phyloP scores from a whole-genome alignment of 1,140 invertebrate species.

The Plectrocnemia conspersa region DNA sequence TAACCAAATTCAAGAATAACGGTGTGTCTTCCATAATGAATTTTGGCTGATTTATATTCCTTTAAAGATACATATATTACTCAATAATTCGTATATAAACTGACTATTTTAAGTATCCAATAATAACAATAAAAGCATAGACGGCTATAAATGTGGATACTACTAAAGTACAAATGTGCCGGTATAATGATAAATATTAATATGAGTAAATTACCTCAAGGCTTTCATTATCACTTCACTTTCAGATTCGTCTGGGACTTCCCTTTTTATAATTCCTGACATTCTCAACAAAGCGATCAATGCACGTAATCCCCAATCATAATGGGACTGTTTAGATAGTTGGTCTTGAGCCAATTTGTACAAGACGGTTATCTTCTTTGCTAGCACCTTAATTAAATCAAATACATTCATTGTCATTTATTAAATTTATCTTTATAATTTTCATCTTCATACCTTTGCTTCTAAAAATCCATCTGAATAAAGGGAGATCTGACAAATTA shows the following conservation, averaged over 20 bases:
- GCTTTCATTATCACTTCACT: constrained; percentile 84
- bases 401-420: constrained; percentile 7
- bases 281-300: constrained; percentile 83
- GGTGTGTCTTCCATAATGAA: constrained; percentile 88
- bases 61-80: constrained; percentile 33
- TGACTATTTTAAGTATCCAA: too few species aligned
- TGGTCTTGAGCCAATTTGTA: constrained; percentile 81
- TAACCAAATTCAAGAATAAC: constrained; percentile 80
- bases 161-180: too few species aligned
- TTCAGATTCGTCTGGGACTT: constrained; percentile 70
- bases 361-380: constrained; percentile 89
- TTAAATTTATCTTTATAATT: neutral
- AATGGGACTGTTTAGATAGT: constrained; percentile 87
- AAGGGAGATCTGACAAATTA: constrained; percentile 86
- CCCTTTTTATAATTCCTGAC: constrained; percentile 79
- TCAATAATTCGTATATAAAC: too few species aligned
- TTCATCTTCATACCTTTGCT: constrained; percentile 59
- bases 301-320: constrained; percentile 88
- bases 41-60: constrained; percentile 90
- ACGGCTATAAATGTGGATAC: too few species aligned
- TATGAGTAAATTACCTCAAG: constrained; percentile 57
- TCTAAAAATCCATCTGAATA: constrained; percentile 87
- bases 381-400: constrained; percentile 56
- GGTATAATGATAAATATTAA: too few species aligned
- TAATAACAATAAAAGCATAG: too few species aligned